These are phyloP conservation scores for Tragulus kanchil DNA, from an alignment of 2,113 vertebrate genomes.

Conservation along the genomic window DNA sequence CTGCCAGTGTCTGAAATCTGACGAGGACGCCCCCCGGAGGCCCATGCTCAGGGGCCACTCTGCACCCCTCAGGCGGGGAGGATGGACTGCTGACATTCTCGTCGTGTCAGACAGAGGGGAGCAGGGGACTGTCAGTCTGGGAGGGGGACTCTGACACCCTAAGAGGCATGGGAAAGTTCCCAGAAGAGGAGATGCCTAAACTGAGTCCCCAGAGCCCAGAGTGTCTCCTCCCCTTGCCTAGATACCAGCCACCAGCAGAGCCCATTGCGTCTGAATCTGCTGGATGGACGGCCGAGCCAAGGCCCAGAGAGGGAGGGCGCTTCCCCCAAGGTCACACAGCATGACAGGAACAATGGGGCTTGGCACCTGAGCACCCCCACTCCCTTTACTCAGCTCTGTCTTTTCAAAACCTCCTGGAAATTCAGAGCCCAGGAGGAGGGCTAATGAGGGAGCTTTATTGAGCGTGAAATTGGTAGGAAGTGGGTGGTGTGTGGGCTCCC, in stretches of 20 bases:
- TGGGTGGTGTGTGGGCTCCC: conserved; percentile 73
- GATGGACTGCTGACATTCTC: not conserved
- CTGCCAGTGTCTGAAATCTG: too few relatives aligned
- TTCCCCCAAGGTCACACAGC: conserved; percentile 68
- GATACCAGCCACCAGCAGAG: not conserved
- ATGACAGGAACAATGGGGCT: conserved; percentile 44
- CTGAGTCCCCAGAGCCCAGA: not conserved
- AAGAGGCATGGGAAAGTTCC: conserved; percentile 5
- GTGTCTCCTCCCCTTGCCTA: not conserved
- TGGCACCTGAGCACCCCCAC: conserved; percentile 9
- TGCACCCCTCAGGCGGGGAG: not conserved
- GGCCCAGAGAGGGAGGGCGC: conserved; percentile 55
- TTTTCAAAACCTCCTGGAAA: conserved; percentile 69
- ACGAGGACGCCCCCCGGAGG: too few relatives aligned
- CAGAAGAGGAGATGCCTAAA: conserved; percentile 7
- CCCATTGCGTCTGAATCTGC: conserved; percentile 50
- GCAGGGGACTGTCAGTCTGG: not conserved
- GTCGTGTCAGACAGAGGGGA: not conserved
- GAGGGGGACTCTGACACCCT: not conserved
- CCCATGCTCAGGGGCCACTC: not conserved
- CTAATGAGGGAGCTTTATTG: conserved; percentile 78
- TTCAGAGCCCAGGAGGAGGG: conserved; percentile 63
- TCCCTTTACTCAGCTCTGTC: conserved; percentile 42
- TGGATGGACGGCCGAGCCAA: conserved; percentile 21
- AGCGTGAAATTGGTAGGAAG: conserved; percentile 84